These are phyloP conservation scores for Scophthalmus maximus DNA, from an alignment of 2,113 vertebrate genomes.

Conservation along the genomic window DNA sequence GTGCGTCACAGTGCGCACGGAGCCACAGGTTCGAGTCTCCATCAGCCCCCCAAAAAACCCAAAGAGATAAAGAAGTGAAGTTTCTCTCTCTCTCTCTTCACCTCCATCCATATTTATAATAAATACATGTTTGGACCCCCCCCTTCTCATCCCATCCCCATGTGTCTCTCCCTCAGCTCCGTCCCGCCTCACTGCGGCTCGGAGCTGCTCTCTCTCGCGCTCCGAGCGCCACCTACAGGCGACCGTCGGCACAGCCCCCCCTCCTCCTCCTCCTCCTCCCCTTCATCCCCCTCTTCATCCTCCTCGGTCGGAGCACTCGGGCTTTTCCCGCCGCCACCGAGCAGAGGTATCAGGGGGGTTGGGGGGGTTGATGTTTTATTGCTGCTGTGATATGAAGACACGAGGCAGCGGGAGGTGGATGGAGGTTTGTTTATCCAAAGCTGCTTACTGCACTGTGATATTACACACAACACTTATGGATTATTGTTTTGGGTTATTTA, in stretches of 20 bases:
- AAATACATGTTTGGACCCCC: background rate
- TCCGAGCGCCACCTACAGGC: conserved; percentile 82
- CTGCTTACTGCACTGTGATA: conserved; percentile 51
- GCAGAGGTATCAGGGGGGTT: too few relatives aligned
- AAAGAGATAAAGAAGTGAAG: background rate
- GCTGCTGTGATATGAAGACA: too few relatives aligned
- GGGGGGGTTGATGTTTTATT: too few relatives aligned
- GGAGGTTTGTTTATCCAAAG: conserved; percentile 41
- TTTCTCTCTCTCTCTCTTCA: background rate
- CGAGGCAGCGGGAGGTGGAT: background rate
- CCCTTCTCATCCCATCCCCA: background rate
- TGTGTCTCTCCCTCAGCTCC: background rate
- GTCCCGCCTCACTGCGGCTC: conserved; percentile 22
- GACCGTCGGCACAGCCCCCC: conserved; percentile 42
- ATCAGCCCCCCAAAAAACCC: background rate
- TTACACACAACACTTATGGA: conserved; percentile 57
- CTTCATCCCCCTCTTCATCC: too few relatives aligned
- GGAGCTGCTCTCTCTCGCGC: conserved; percentile 70
- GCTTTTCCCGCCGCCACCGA: too few relatives aligned
- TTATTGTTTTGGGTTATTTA: too few relatives aligned
- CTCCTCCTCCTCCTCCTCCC: too few relatives aligned
- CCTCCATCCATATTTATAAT: background rate
- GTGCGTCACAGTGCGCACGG: too few relatives aligned
- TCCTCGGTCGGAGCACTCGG: too few relatives aligned
- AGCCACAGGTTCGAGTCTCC: background rate